These are phyloP conservation scores for Onthophagus sagittarius DNA, from an alignment of 2,888 invertebrate genomes.

Conservation along the genomic window DNA sequence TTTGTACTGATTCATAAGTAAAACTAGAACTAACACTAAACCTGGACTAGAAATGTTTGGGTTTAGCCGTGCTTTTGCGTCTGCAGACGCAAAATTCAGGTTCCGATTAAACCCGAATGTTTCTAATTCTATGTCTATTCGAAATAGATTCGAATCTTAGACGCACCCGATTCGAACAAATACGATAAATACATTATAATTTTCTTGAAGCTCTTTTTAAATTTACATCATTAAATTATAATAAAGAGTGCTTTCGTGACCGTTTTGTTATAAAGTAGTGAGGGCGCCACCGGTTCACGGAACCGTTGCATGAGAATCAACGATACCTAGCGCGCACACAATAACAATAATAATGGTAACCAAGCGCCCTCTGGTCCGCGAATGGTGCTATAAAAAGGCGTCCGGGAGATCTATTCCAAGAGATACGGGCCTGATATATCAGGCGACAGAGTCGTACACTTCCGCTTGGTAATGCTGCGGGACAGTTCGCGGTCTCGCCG, in stretches of 20 bases:
- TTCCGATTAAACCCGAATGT: too few species aligned
- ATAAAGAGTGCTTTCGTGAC: background rate
- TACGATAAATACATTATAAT: too few species aligned
- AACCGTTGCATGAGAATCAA: constrained; percentile 37
- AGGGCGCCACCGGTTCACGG: background rate
- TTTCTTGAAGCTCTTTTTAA: too few species aligned
- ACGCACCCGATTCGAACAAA: too few species aligned
- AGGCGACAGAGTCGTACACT: constrained; percentile 34
- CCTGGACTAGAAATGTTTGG: too few species aligned
- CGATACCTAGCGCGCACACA: constrained; percentile 22
- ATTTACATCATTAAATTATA: too few species aligned
- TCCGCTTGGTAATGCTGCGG: constrained; percentile 28
- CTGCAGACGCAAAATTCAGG: too few species aligned
- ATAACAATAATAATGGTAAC: constrained; percentile 9
- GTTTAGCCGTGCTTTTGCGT: too few species aligned
- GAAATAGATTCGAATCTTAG: too few species aligned
- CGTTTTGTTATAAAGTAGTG: background rate
- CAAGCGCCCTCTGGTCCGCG: background rate
- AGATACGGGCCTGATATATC: constrained; percentile 33
- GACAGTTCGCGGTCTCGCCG: background rate
- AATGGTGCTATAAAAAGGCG: constrained; percentile 11
- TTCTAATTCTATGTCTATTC: too few species aligned
- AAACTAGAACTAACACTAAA: too few species aligned
- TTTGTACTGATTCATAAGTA: too few species aligned
- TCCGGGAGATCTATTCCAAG: constrained; percentile 31